Evolutionary conservation across 35 echinoderm and acorn worm species (phyloP), one percentile per base, ranked within the genome.

Genomic region (Ophioderma brevispina): DNA sequence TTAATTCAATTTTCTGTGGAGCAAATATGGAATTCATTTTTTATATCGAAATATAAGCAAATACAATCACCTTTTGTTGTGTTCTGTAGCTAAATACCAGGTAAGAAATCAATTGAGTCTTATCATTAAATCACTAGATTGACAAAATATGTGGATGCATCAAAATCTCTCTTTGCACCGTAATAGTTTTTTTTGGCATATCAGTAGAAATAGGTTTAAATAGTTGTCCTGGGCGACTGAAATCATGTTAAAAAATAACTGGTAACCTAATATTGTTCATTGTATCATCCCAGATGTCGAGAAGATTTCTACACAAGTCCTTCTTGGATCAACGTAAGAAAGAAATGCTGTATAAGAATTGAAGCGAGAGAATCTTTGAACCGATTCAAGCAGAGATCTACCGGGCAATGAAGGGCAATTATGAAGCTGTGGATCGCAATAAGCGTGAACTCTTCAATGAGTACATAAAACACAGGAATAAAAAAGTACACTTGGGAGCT

Each of bases 331-430:
- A 93, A 1, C 82, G 97, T 14, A 99, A 95, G 81, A 99, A 99
- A 55, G 97, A 99, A 56, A 93, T 99, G 87, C 88, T 99, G 43
- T 89, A 99, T 40, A 99, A 99, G 77, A 99, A 99, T 79, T 99
- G 97, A 94, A 93, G 88, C 38, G 97, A 99, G 64, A 33, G 88
- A 40, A 94, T 99, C 31, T 80, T 64, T 38, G 97, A 95, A 36
- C 97, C 97, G 3, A 86, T 95, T 1, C 78, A 95, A 46, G 90
- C 64, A 23, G 85, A 90, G 88, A 91, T 95, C 17, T 93, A 91
- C 43, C 36, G 82, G 21, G 93, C 90, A 59, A 93, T 99, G 94
- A 93, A 93, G 52, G 56, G 64, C 18, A 92, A 93, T 52, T 99
- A 88, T 75, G 81, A 87, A 25, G 84, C 86, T 23, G 90, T 99